Conservation (phyloP, 1,140 invertebrate species). For the Drosophila orosa region DNA sequence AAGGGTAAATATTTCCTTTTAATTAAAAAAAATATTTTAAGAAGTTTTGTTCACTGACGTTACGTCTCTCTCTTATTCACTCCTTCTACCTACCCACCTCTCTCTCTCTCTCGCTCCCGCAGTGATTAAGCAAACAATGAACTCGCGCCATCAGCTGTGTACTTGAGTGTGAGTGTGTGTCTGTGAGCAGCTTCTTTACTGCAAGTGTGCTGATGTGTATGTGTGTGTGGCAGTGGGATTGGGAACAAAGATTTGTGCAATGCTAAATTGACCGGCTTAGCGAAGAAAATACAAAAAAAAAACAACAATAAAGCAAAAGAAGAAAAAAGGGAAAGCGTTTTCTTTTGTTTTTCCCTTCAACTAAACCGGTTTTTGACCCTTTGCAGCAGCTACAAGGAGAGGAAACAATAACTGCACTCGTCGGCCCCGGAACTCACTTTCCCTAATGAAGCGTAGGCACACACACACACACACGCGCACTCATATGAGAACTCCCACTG, state of each 20-base stretch:
- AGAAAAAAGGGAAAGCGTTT: constrained; percentile 43
- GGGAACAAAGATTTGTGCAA: constrained; percentile 40
- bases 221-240: constrained; percentile 27
- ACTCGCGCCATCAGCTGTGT: constrained; percentile 41
- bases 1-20: neutral
- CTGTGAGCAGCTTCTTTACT: constrained; percentile 16
- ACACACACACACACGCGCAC: constrained; percentile 18
- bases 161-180: constrained; percentile 16
- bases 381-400: constrained; percentile 4
- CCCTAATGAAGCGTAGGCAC: constrained; percentile 49
- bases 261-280: constrained; percentile 38
- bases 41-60: neutral
- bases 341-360: constrained; percentile 1
- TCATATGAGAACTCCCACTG: constrained; percentile 1
- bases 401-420: constrained; percentile 36
- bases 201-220: constrained; percentile 1
- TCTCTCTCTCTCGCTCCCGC: constrained; percentile 1
- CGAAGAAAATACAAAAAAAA: neutral
- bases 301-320: neutral
- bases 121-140: constrained; percentile 68
- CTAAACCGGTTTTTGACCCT: constrained; percentile 48
- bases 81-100: neutral
- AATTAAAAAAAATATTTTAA: neutral
- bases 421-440: constrained; percentile 50
- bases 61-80: neutral